A percentile compares a stretch with the other conserved stretches of the same genome.
phyloP scores from a whole-genome alignment of 2,797 vertebrate species.

The Phoxinus dragarum region DNA sequence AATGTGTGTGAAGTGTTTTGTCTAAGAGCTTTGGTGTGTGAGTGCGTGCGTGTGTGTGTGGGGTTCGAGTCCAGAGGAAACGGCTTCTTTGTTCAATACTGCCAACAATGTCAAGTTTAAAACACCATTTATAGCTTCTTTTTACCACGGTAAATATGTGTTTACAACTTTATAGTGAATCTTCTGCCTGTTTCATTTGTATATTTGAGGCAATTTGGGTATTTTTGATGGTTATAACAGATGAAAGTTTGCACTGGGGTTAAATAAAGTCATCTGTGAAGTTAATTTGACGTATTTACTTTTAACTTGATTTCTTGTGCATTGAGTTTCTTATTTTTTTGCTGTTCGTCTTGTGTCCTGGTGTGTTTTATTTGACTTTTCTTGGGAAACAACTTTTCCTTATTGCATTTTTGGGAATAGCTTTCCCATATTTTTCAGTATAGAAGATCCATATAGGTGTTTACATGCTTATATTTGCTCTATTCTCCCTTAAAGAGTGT shows the following conservation, averaged over 20 bases:
- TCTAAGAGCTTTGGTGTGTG: constrained; percentile 60
- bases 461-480: not conserved
- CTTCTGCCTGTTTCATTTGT: not conserved
- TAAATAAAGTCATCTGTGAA: not conserved
- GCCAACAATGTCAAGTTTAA: constrained; percentile 67
- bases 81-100: constrained; percentile 83
- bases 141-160: not conserved
- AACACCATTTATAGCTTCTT: constrained; percentile 40
- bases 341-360: not conserved
- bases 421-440: not conserved
- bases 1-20: constrained; percentile 62
- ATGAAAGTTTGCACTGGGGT: constrained; percentile 23
- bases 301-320: not conserved
- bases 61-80: constrained; percentile 62
- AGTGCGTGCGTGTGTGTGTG: constrained; percentile 45
- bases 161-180: constrained; percentile 24
- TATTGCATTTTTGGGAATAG: not conserved
- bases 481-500: not conserved
- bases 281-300: not conserved
- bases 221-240: constrained; percentile 21
- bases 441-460: not conserved
- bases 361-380: constrained; percentile 64
- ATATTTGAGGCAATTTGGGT: not conserved
- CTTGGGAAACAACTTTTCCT: constrained; percentile 61
- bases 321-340: not conserved